These are phyloP conservation scores for Mythimna vitellina DNA, from an alignment of 2,888 invertebrate genomes.

Conservation along the genomic window DNA sequence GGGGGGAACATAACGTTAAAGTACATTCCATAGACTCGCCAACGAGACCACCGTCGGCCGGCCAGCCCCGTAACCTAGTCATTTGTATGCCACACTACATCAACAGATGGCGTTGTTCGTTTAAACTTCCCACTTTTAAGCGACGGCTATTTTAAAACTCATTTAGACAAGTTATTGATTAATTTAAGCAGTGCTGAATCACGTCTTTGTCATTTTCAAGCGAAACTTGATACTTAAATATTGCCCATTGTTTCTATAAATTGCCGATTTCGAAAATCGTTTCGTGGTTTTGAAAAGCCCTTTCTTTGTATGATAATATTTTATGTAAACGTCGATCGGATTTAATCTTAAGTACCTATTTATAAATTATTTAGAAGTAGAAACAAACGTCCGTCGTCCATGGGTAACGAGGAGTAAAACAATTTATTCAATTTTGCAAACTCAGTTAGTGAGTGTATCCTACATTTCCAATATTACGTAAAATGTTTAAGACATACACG, in stretches of 20 bases:
- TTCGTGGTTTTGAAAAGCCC: constrained; percentile 28
- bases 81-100: constrained; percentile 8
- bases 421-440: constrained; percentile 31
- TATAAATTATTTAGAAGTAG: constrained; percentile 35
- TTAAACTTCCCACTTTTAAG: constrained; percentile 14
- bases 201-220: constrained; percentile 17
- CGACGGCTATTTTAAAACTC: constrained; percentile 27
- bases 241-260: constrained; percentile 16
- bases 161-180: constrained; percentile 42
- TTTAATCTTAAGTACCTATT: constrained; percentile 22
- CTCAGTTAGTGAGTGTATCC: not conserved
- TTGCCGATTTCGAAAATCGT: not conserved
- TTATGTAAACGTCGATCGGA: constrained; percentile 15
- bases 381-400: constrained; percentile 15
- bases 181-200: constrained; percentile 28
- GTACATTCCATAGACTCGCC: constrained; percentile 36
- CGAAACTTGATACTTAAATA: constrained; percentile 5
- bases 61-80: constrained; percentile 12
- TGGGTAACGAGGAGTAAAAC: constrained; percentile 30
- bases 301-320: constrained; percentile 11
- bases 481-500: constrained; percentile 11
- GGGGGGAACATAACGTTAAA: constrained; percentile 26
- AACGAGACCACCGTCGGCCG: constrained; percentile 21
- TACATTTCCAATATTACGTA: not conserved
- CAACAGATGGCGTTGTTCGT: constrained; percentile 50